Evolutionary conservation across 1,140 invertebrate species (phyloP), one percentile per base, ranked within the genome.

Genomic region (Babylonia areolata): DNA sequence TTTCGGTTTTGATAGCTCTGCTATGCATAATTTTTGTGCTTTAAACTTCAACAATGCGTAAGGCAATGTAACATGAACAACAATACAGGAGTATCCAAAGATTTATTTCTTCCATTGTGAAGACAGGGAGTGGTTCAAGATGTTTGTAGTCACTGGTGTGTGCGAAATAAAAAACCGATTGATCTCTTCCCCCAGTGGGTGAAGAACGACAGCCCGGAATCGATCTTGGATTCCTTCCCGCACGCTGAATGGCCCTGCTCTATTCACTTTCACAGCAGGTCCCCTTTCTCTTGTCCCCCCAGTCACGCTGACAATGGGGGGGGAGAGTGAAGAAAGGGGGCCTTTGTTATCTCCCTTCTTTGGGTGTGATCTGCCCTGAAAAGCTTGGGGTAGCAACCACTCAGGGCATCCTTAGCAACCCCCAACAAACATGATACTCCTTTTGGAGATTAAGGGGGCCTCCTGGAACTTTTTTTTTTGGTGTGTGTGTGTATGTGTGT

Each of bases 371-470:
- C 58, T 12, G 28, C 35, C 23, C 39, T 84, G 64, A 84, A 73
- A 84, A 28, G 64, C 64, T 40, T 71, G 37, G 37, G 35, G 46
- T 64, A 73, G 64, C 64, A 69, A 84, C 69, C 35, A 39, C 58
- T 23, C 58, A 12, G 28, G 20, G 12, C 58, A 64, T 33, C 64
- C 82, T 23, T 84, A 51, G 82, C 69, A 84, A 84, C 82, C 46
- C 75, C 78, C 6, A 58, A 81, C 82, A 84, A 71, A 80, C 78
- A 80, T n/a, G 9, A 35, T 75, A 20, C 73, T 9, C 73, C 20
- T 64, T 64, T n/a, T 23, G 58, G 5, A 23, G 58, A 64, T 64
- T 6, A 64, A 64, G 28, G 28, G 28, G 28, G 17, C 2, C 46
- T 51, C 17, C n/a, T n/a, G n/a, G n/a, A 51, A 6, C 28, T 64